Base-by-base conservation (phyloP, 30 jellyfish, hydroid and myxozoan species). In the Aurelia sp. region DNA sequence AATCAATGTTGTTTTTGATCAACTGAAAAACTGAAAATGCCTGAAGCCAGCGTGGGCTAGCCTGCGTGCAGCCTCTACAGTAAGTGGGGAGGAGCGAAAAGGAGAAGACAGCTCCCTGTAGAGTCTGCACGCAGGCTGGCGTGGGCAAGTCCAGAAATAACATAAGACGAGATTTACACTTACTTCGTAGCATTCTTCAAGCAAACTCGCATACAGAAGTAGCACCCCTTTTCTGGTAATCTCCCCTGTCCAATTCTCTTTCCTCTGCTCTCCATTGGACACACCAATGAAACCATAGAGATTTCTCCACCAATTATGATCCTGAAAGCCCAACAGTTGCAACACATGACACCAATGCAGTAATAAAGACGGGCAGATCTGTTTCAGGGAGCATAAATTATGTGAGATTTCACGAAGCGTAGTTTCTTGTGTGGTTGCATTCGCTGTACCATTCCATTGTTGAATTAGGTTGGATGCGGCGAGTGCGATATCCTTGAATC, bases 401-500 rank as follows among this genome's bases (percentile, higher is more conserved):
- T 30, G 33, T 48, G 87, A 60, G 33, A 74, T 84, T 19, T 77
- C 72, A 12, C 35, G 27, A 19, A 60, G 61, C 30, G 22, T 20
- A 33, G 31, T 75, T 23, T n/a, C 18, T 33, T 33, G 60, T 21
- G 59, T n/a, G 70, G 58, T 65, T 62, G 17, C 52, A 73, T 31
- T 78, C 0, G 81, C 74, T 18, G 87, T 64, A 10, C 50, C 31
- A 13, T 62, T 77, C 78, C 88, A 63, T 11, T 50, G 11, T 18
- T 62, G 71, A 5, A 72, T 10, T 9, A 41, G 78, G 68, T 51
- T 44, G 33, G 93, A 59, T 15, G 93, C 93, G 7, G 93, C 87
- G 15, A 84, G 55, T 7, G 93, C 57, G 12, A 84, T 84, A 33
- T 73, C 93, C 44, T 47, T 84, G 87, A 84, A 84, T 84, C 93